Conservation (phyloP, 2,113 vertebrate species). For the Tichodroma muraria region DNA sequence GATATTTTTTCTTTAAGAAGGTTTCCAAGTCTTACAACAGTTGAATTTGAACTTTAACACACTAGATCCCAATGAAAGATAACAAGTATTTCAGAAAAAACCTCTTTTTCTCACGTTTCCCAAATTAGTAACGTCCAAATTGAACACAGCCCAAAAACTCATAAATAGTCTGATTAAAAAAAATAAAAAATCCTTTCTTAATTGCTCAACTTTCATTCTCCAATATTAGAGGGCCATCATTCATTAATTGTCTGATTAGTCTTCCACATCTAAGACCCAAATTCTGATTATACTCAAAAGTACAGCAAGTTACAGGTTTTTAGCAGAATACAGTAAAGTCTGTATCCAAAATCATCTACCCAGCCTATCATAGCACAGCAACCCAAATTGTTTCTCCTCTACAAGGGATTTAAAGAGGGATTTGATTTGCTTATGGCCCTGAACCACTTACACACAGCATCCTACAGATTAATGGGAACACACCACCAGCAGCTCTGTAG, state of each 20-base stretch:
- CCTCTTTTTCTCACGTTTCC: constrained; percentile 53
- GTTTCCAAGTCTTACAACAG: not conserved
- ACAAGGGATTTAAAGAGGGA: not conserved
- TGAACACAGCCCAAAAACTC: not conserved
- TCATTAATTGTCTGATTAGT: not conserved
- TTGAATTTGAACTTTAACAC: not conserved
- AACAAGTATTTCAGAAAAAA: not conserved
- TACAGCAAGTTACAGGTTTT: not conserved
- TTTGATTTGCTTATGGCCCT: not conserved
- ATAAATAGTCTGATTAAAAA: constrained; percentile 3
- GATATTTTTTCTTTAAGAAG: not conserved
- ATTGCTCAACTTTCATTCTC: not conserved
- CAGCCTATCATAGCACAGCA: not conserved
- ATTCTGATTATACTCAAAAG: not conserved
- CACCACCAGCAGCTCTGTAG: not conserved
- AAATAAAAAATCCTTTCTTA: not conserved
- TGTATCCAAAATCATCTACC: not conserved
- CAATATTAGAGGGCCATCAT: not conserved
- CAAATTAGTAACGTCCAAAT: constrained; percentile 41
- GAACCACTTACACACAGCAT: not conserved
- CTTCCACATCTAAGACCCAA: not conserved
- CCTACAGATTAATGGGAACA: not conserved
- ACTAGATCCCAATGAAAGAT: constrained; percentile 1
- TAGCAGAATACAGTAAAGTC: not conserved
- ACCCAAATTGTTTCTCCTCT: not conserved